Percentiles rank a stretch among this genome's conserved stretches.
These are phyloP conservation scores for Acinonyx jubatus DNA, from an alignment of 2,113 vertebrate species.

Conservation along the genomic window DNA sequence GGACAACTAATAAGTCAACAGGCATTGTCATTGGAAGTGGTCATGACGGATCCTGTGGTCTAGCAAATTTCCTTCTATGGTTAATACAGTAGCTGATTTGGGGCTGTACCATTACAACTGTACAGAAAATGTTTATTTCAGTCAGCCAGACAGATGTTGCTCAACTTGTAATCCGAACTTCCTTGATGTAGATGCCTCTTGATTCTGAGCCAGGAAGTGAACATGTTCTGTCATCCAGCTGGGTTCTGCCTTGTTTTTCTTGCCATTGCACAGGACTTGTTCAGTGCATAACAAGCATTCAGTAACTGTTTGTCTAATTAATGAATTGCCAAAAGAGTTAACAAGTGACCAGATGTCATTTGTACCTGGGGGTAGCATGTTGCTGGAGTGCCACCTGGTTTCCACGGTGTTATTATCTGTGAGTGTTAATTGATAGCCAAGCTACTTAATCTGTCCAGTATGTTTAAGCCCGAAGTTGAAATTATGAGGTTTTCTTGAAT, in stretches of 20 bases:
- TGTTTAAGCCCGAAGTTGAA: constrained; percentile 8
- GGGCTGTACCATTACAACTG: background rate
- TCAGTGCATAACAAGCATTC: background rate
- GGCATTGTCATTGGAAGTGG: background rate
- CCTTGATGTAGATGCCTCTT: background rate
- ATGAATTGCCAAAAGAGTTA: background rate
- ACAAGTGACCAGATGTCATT: constrained; percentile 3
- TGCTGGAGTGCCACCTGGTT: background rate
- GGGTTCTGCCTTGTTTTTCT: background rate
- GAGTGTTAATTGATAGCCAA: constrained; percentile 9
- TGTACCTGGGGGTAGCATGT: background rate
- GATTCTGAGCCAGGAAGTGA: background rate
- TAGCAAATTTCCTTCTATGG: background rate
- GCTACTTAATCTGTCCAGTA: background rate
- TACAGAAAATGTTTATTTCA: background rate
- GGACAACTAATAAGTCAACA: background rate
- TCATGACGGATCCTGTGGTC: background rate
- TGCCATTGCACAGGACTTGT: background rate
- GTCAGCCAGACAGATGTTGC: background rate
- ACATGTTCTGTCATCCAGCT: background rate
- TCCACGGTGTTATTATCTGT: background rate
- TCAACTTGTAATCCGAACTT: background rate
- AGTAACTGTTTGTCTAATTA: background rate
- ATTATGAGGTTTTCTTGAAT: constrained; percentile 18
- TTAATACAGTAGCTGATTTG: background rate